Evolutionary conservation across 2,797 vertebrate species (phyloP).

Genomic region (Lindbergichthys nudifrons): DNA sequence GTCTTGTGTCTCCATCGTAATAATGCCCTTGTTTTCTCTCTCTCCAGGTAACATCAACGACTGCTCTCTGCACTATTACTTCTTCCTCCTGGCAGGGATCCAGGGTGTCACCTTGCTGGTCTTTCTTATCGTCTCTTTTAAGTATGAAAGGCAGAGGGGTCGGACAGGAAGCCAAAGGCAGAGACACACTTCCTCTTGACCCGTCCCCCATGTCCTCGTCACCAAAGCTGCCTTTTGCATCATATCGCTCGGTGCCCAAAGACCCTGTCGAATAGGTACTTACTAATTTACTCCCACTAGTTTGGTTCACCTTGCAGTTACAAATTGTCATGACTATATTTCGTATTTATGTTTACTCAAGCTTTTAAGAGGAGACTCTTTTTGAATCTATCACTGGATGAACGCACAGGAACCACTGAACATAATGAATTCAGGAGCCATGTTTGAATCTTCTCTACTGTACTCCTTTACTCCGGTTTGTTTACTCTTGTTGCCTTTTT

Average conservation of each 20-base stretch:
- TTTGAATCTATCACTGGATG: not conserved
- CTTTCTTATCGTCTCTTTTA: slow-evolving; percentile 94
- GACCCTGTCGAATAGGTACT: slow-evolving; percentile 22
- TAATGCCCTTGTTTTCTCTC: slow-evolving; percentile 28
- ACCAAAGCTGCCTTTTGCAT: slow-evolving; percentile 46
- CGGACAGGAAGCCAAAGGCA: slow-evolving; percentile 70
- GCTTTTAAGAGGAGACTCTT: slow-evolving; percentile 21
- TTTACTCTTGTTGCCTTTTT: slow-evolving; percentile 53
- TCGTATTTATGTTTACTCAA: slow-evolving; percentile 60
- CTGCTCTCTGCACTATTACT: slow-evolving; percentile 96
- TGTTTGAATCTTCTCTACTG: slow-evolving; percentile 19
- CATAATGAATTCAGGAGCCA: slow-evolving; percentile 15
- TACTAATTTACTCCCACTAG: slow-evolving; percentile 20
- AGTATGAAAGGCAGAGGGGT: slow-evolving; percentile 89
- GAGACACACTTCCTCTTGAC: slow-evolving; percentile 76
- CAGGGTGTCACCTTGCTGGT: slow-evolving; percentile 93
- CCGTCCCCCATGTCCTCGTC: not conserved
- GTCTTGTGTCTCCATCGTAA: slow-evolving; percentile 10
- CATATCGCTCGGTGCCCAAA: slow-evolving; percentile 34
- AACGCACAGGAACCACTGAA: slow-evolving; percentile 20
- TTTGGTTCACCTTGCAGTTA: slow-evolving; percentile 15
- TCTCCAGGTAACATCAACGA: slow-evolving; percentile 94
- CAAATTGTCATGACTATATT: slow-evolving; percentile 5
- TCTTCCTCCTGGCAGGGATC: slow-evolving; percentile 95
- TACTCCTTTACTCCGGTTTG: slow-evolving; percentile 11